Percentiles rank a stretch among this genome's conserved stretches.
phyloP scores from a whole-genome alignment of 2,797 vertebrate genomes.

The Graptemys geographica region DNA sequence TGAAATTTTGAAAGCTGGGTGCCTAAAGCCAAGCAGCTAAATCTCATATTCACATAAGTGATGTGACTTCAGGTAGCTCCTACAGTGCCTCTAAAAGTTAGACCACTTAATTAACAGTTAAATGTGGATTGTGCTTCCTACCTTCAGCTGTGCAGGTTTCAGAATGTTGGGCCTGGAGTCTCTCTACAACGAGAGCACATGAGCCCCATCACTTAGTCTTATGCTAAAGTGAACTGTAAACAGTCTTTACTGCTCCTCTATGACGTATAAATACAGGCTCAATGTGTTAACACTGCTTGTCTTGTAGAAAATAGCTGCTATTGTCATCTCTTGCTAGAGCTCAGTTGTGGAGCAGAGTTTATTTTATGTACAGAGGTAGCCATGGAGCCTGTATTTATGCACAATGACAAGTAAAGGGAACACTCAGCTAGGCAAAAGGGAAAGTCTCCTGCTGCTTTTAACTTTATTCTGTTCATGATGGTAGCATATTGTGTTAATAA shows the following conservation, averaged over 20 bases:
- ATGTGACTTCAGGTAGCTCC: neutral
- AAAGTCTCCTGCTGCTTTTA: slow-evolving; percentile 54
- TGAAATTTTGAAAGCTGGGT: neutral
- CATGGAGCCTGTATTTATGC: neutral
- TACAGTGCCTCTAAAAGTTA: neutral
- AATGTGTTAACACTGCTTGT: neutral
- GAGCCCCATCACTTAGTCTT: rapidly evolving
- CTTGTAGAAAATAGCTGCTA: slow-evolving; percentile 6
- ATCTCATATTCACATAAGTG: neutral
- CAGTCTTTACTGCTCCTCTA: neutral
- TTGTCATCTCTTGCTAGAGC: neutral
- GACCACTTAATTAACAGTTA: neutral
- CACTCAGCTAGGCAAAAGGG: neutral
- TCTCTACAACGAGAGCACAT: neutral
- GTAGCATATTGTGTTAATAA: slow-evolving; percentile 42
- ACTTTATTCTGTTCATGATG: slow-evolving; percentile 32
- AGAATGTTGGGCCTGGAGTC: neutral
- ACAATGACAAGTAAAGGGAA: neutral
- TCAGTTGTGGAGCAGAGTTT: neutral
- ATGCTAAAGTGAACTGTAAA: neutral
- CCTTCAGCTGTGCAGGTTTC: slow-evolving; percentile 1
- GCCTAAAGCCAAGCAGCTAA: neutral
- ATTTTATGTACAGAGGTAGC: neutral
- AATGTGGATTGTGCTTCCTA: slow-evolving; percentile 49
- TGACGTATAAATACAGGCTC: neutral